Base-by-base conservation (phyloP, 2,888 invertebrate genomes). In the Rhimphoctona megacephalus region DNA sequence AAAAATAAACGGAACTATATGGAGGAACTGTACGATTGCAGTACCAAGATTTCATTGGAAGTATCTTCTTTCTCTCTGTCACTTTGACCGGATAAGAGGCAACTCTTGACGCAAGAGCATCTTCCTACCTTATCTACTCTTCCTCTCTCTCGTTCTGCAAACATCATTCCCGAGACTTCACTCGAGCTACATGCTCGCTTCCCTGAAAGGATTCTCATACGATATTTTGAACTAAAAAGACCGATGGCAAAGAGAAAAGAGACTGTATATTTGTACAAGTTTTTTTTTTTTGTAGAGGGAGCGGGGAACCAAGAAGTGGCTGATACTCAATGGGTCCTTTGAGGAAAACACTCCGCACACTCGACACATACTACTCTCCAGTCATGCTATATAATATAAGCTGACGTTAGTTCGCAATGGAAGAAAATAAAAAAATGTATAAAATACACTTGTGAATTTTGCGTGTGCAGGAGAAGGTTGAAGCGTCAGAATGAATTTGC, bases 161-260 rank as follows among this genome's bases (percentile, higher is more conserved):
- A 43, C n/a, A 61, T 49, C 76, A 46, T 30, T 61, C 61, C 61
- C 30, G 30, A 46, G 19, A 52, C 46, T 52, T 54, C 19, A 19
- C 25, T 64, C 49, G 17, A 33, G 39, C 64, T 30, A 25, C 66
- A 49, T 52, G 43, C 39, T 52, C 64, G 43, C 81, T 66, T 36
- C 64, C 66, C 17, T 74, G 73, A 73, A 66, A 74, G 54, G 36
- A 67, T 66, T 81, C 73, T 52, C 17, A 39, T n/a, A 66, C 52
- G 66, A 81, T 79, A 57, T 67, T 79, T 57, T 36, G 54, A 67
- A 67, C 17, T 46, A n/a, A 74, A 69, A 74, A 80, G 46, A 9
- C 6, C 8, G 43, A 61, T 43, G 43, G 6, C 39, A 49, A 70
- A 52, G 52, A 49, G 30, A 11, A 61, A 64, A 57, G 73, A 19